phyloP scores from a whole-genome alignment of 1,140 invertebrate species.

The Ridgeia piscesae region DNA sequence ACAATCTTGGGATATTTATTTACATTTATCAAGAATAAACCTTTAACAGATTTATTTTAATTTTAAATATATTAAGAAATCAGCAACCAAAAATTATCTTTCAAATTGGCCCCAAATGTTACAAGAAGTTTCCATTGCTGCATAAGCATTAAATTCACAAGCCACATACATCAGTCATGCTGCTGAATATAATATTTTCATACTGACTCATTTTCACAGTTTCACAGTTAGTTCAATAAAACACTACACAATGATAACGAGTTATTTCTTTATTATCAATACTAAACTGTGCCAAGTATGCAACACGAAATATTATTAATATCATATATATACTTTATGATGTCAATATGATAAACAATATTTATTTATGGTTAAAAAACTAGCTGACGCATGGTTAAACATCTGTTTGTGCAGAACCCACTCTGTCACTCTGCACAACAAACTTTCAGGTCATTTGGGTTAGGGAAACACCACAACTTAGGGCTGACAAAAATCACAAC shows the following conservation, averaged over 20 bases:
- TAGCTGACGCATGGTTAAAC: neutral
- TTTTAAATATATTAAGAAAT: too few relatives aligned
- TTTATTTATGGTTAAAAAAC: too few relatives aligned
- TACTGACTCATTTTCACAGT: too few relatives aligned
- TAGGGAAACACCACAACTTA: neutral
- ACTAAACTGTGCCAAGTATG: neutral
- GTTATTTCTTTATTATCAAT: neutral
- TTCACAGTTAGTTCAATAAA: neutral
- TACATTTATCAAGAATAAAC: too few relatives aligned
- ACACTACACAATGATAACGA: neutral
- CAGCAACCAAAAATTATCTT: neutral
- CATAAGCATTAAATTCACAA: neutral
- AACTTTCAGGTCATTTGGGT: neutral
- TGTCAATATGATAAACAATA: neutral
- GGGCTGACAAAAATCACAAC: neutral
- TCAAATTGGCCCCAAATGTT: neutral
- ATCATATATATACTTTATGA: neutral
- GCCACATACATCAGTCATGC: too few relatives aligned
- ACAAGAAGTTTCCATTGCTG: neutral
- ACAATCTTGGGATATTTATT: too few relatives aligned
- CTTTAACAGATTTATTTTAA: too few relatives aligned
- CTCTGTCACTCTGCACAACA: neutral
- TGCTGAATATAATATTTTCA: too few relatives aligned
- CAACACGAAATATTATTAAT: slow-evolving; percentile 14
- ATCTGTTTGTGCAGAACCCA: neutral